These are phyloP conservation scores for Dryococelus australis DNA, from an alignment of 2,888 invertebrate genomes.

Conservation along the genomic window DNA sequence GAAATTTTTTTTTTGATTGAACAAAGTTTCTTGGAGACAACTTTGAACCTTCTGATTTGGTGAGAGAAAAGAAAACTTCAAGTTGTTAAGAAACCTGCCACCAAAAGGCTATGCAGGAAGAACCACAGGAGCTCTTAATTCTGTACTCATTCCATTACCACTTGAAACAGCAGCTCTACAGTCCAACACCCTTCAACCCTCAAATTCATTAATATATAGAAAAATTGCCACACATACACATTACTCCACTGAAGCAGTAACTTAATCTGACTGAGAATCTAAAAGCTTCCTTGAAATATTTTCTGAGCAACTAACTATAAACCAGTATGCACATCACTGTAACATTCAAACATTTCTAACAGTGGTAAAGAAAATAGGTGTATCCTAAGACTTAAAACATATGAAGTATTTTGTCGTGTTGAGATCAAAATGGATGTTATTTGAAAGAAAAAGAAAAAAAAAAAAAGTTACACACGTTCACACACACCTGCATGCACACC, in stretches of 20 bases:
- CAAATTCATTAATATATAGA: not conserved
- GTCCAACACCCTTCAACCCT: too few species aligned
- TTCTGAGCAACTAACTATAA: too few species aligned
- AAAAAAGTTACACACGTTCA: not conserved
- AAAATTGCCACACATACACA: not conserved
- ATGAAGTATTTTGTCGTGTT: not conserved
- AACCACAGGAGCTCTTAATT: not conserved
- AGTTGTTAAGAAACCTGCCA: too few species aligned
- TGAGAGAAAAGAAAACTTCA: not conserved
- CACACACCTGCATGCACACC: too few species aligned
- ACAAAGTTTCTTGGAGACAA: not conserved
- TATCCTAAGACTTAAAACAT: not conserved
- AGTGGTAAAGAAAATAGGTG: not conserved
- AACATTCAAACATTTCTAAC: not conserved
- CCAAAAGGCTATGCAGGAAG: too few species aligned
- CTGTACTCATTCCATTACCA: too few species aligned
- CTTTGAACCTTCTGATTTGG: not conserved
- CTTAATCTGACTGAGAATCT: not conserved
- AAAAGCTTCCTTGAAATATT: too few species aligned
- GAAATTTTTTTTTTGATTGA: not conserved
- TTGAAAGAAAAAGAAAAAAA: not conserved
- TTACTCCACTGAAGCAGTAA: not conserved
- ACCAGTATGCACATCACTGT: too few species aligned
- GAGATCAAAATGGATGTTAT: not conserved
- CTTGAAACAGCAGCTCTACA: too few species aligned